Base-by-base conservation (phyloP, 2,797 vertebrate species). In the Ptychadena robeensis region DNA sequence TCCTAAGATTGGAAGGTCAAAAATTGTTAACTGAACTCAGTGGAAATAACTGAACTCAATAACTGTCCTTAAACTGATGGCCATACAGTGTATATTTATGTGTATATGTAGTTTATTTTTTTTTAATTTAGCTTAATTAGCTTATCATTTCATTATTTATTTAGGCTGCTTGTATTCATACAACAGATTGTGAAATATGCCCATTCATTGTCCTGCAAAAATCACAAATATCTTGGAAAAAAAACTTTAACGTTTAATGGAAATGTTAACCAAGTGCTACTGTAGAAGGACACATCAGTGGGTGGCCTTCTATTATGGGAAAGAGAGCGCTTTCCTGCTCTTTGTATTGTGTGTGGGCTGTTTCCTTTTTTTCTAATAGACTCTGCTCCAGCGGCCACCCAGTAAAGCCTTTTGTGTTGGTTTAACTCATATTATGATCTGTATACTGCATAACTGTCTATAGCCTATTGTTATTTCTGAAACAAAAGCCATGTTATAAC, bases 301-400 rank as follows among this genome's bases (percentile, higher is more conserved):
- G 81, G 81, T 82, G 81, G 81, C 57, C 81, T 71, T 82, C 25
- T 44, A 44, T 59, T 63, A 77, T 77, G 65, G 66, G 68, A 82
- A 82, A 69, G 28, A 18, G 53, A 64, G 53, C 38, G 22, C 35
- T 61, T 66, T 61, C 57, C 28, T 38, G 44, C 76, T 34, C 68
- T 44, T 15, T n/a, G 18, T 53, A 8, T 31, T 82, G 81, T 77
- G 81, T 82, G 81, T 79, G 81, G 81, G 48, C 81, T 37, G 37
- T 40, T 73, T 73, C 31, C 57, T 40, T 71, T 38, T n/a, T 64
- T 35, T 75, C 40, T 81, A 73, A 30, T 74, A 57, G 38, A 67
- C 53, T 69, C 48, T 73, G 57, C 27, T 63, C 7, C 18, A 61
- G 34, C 70, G 81, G 53, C 73, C 73, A 82, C 66, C 73, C 73